Evolutionary conservation across 2,888 invertebrate genomes (phyloP), one percentile per base, ranked within the genome.

Genomic region (Cosmia pyralina): DNA sequence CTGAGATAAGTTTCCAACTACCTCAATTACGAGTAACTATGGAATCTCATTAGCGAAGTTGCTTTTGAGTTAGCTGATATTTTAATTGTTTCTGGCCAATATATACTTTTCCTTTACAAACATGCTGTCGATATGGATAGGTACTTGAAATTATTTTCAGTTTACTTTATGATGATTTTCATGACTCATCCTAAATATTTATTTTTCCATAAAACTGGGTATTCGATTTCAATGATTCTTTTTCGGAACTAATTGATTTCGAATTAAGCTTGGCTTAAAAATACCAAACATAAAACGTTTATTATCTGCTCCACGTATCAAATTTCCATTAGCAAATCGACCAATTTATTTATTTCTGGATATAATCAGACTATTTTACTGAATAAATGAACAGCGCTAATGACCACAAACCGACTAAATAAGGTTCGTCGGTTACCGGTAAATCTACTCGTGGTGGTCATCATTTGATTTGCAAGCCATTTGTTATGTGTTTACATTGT

Each of bases 351-450:
- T 76, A 75, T 75, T 69, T 76, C 22, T 76, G 53, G 19, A 13
- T 34, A 44, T 38, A 53, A 66, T 44, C 60, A 8, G 22, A 44
- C 48, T 19, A 48, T 10, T 50, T 64, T 10, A 34, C 69, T 75
- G 60, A 75, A 75, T 75, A 69, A 76, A 76, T 76, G 22, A 76
- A 50, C 77, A 60, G 69, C 19, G 48, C 48, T 50, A 53, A 69
- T 69, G 48, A 69, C 75, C 76, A 44, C 75, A 69, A 53, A 58
- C 58, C 13, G 15, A 60, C 46, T 34, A 69, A 28, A 68, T 60
- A 53, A 19, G 6, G 28, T n/a, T 28, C n/a, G 13, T 38, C 8
- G 50, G 68, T 28, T 48, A 22, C 38, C 53, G 22, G 34, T 75
- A 60, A 59, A 69, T 60, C 4, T 34, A 48, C 11, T 41, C n/a